Base-by-base conservation (phyloP, 2,888 invertebrate species). In the Nomada goodeniana region DNA sequence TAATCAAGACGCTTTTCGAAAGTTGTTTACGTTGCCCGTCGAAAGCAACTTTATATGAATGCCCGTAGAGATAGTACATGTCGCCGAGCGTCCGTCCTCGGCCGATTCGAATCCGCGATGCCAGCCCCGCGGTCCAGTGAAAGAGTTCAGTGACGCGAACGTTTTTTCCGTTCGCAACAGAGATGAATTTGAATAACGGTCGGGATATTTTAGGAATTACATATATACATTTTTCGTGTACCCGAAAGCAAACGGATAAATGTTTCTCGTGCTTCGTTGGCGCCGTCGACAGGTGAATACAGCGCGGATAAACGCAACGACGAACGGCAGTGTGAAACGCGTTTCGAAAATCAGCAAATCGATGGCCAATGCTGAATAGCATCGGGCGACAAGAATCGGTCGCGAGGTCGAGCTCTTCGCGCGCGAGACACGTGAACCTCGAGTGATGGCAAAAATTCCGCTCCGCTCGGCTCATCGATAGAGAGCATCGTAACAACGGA, bases 21-120 rank as follows among this genome's bases (percentile, higher is more conserved):
- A 88, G 86, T 89, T 89, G 89, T 89, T 89, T 87, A 89, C 85
- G 70, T 69, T 77, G 59, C 69, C 72, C 59, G 68, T 82, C 80
- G 76, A 70, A 67, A 71, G 74, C 78, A 76, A 79, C 76, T 82
- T 83, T 69, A 76, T 82, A 77, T 65, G 70, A 75, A 82, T 76
- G 64, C 72, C 47, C 67, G 20, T 15, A 20, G 42, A 64, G 73
- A 69, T 29, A n/a, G 44, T 42, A 47, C 44, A 23, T 42, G 59
- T 61, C 55, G 42, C n/a, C n/a, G 26, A 26, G 15, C 18, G 20
- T 42, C 36, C 53, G 11, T 23, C 11, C 50, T 2, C 23, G 15
- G 2, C 4, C n/a, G 50, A 70, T 60, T 44, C 11, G 36, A 50
- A 47, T 0, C 29, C 52, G 50, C 2, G 59, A 53, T 60, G 36